These are phyloP conservation scores for Mastomys coucha DNA, from an alignment of 2,113 vertebrate species.

Conservation along the genomic window DNA sequence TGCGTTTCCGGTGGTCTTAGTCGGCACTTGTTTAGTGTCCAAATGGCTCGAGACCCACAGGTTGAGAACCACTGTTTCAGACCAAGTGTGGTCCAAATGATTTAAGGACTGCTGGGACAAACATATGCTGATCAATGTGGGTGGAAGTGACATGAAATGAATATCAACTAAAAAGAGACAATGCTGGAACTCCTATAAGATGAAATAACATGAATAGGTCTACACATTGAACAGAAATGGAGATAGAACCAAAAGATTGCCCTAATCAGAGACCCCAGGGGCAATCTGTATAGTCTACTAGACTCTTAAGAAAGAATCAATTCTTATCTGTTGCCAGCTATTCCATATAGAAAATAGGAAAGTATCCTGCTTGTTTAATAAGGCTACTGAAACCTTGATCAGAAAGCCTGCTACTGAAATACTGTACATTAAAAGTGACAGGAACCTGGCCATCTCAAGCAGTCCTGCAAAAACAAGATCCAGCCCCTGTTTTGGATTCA, in stretches of 20 bases:
- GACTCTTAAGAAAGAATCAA: not conserved
- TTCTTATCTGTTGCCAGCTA: not conserved
- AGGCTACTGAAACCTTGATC: not conserved
- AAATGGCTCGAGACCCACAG: not conserved
- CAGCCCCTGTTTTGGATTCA: not conserved
- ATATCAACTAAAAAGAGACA: slow-evolving; percentile 6
- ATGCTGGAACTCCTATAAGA: not conserved
- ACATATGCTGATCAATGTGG: not conserved
- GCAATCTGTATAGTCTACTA: not conserved
- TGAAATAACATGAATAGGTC: not conserved
- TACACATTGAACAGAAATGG: not conserved
- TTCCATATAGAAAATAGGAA: not conserved
- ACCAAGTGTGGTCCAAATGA: not conserved
- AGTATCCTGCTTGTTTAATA: not conserved
- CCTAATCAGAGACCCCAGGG: not conserved
- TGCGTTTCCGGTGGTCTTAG: not conserved
- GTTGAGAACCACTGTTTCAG: not conserved
- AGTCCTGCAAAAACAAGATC: not conserved
- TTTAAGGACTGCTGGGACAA: not conserved
- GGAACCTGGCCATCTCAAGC: not conserved
- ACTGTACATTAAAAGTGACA: not conserved
- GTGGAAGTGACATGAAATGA: not conserved
- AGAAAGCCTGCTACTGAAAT: not conserved
- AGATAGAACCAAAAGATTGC: not conserved
- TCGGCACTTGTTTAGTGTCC: not conserved